phyloP scores from a whole-genome alignment of 2,888 invertebrate genomes.

The Eupithecia pulchellata region DNA sequence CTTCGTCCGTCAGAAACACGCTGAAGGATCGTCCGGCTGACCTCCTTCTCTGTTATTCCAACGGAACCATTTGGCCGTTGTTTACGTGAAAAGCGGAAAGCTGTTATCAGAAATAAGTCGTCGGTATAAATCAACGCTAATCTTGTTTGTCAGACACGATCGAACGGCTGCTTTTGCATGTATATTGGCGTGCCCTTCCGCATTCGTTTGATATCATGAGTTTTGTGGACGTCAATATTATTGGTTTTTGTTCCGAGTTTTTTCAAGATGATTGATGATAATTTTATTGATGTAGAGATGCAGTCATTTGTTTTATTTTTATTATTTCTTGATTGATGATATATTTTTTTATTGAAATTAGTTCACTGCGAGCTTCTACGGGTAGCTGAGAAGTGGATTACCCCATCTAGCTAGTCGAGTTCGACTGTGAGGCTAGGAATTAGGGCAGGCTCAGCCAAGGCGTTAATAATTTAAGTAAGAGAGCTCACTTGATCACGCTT shows the following conservation, averaged over 20 bases:
- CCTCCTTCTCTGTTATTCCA: slow-evolving; percentile 50
- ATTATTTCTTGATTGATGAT: background rate
- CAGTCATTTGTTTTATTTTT: background rate
- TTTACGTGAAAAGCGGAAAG: slow-evolving; percentile 71
- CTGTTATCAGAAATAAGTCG: slow-evolving; percentile 71
- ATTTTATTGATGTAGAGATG: background rate
- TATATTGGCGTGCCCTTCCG: slow-evolving; percentile 46
- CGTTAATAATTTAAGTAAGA: slow-evolving; percentile 27
- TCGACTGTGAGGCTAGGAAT: slow-evolving; percentile 6
- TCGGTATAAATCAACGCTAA: slow-evolving; percentile 70
- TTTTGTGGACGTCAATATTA: slow-evolving; percentile 18
- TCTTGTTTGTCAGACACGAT: slow-evolving; percentile 69
- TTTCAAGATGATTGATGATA: background rate
- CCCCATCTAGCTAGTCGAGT: background rate
- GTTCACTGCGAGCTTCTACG: no score
- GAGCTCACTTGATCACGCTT: slow-evolving; percentile 17
- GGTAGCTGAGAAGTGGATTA: background rate
- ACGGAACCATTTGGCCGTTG: slow-evolving; percentile 61
- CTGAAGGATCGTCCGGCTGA: slow-evolving; percentile 48
- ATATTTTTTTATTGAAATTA: no score
- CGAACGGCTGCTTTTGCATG: slow-evolving; percentile 63
- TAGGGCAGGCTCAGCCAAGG: slow-evolving; percentile 17
- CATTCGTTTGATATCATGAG: slow-evolving; percentile 35
- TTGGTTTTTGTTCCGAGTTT: slow-evolving; percentile 10
- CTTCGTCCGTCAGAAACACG: slow-evolving; percentile 41